phyloP scores from a whole-genome alignment of 2,113 vertebrate genomes.

The Tragelaphus buxtoni region DNA sequence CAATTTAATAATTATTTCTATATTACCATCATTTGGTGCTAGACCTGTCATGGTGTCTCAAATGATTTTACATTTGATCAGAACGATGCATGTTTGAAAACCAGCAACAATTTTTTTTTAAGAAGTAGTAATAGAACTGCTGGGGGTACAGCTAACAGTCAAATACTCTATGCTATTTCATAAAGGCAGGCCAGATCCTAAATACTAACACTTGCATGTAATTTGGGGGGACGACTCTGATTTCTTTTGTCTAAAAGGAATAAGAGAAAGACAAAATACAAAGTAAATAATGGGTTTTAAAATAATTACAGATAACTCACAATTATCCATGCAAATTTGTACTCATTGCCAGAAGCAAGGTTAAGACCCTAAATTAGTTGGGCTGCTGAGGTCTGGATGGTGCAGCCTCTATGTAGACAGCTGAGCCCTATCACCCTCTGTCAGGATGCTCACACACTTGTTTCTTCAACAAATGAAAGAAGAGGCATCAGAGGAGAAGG shows the following conservation, averaged over 20 bases:
- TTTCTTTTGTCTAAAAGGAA: background rate
- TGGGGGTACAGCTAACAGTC: background rate
- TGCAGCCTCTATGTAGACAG: background rate
- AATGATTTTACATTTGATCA: background rate
- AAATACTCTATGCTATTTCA: background rate
- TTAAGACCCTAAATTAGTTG: background rate
- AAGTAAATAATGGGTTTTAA: background rate
- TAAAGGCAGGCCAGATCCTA: background rate
- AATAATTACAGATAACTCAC: background rate
- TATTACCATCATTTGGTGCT: background rate
- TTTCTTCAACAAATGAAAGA: background rate
- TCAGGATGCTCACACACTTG: background rate
- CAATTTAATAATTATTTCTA: background rate
- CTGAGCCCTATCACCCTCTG: fast-evolving
- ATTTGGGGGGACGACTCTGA: background rate
- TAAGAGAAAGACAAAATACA: background rate
- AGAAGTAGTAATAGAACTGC: background rate
- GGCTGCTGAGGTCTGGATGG: background rate
- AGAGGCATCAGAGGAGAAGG: background rate
- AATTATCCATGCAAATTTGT: background rate
- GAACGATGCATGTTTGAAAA: background rate
- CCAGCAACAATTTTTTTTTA: background rate
- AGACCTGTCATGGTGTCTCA: background rate
- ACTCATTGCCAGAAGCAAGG: background rate
- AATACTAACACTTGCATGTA: background rate